Conservation (phyloP, 1,140 invertebrate species). For the Belonocnema kinseyi region DNA sequence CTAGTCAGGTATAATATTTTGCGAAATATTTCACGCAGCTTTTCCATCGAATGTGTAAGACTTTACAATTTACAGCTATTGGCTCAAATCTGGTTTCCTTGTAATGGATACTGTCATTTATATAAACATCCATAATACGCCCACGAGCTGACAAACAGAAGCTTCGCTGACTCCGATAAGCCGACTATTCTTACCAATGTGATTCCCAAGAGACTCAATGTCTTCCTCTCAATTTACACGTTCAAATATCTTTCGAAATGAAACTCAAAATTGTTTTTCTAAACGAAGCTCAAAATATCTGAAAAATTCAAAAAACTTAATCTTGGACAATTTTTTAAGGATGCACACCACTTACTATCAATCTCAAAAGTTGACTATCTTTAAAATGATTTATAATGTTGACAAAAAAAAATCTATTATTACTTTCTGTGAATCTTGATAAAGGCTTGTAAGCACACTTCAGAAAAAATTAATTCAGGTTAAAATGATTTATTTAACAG, state of each 20-base stretch:
- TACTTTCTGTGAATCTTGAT: too few species aligned
- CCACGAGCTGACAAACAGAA: constrained; percentile 24
- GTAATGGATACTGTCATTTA: constrained; percentile 9
- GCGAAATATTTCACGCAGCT: constrained; percentile 41
- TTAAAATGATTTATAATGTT: too few species aligned
- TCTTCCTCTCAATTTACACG: neutral
- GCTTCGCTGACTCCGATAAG: constrained; percentile 19
- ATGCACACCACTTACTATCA: too few species aligned
- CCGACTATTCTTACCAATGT: constrained; percentile 12
- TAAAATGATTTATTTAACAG: too few species aligned
- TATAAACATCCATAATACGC: constrained; percentile 19
- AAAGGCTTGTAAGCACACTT: too few species aligned
- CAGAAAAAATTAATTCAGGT: too few species aligned
- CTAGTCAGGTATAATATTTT: constrained; percentile 5
- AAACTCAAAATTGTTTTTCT: too few species aligned
- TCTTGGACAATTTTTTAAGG: too few species aligned
- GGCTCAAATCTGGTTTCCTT: constrained; percentile 48
- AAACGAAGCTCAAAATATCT: too few species aligned
- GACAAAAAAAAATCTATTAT: too few species aligned
- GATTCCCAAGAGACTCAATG: constrained; percentile 3
- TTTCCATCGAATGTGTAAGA: constrained; percentile 50
- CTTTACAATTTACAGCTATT: constrained; percentile 61
- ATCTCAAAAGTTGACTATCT: too few species aligned
- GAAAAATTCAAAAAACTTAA: too few species aligned
- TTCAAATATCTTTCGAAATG: neutral